Conservation (phyloP, 2,888 invertebrate species). For the Anticlea derivata region DNA sequence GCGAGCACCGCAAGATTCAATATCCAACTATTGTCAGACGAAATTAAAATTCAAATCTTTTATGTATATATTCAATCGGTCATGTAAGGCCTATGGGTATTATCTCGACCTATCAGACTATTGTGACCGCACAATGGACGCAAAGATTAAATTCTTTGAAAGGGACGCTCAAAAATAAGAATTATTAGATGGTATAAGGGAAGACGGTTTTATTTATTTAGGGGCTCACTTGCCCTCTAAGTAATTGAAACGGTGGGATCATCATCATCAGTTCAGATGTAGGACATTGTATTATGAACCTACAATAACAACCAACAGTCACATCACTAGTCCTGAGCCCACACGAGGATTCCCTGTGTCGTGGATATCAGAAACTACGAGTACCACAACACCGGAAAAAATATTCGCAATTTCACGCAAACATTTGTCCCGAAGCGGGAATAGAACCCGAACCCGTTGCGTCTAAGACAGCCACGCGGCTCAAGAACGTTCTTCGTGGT, state of each 20-base stretch:
- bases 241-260: background rate
- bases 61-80: conserved; percentile 25
- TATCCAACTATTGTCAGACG: conserved; percentile 2
- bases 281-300: too few relatives aligned
- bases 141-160: conserved; percentile 53
- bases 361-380: too few relatives aligned
- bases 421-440: too few relatives aligned
- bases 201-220: conserved; percentile 9
- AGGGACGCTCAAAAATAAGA: conserved; percentile 47
- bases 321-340: too few relatives aligned
- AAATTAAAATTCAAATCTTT: conserved; percentile 20
- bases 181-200: conserved; percentile 33
- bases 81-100: conserved; percentile 27
- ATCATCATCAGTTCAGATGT: too few relatives aligned
- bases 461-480: too few relatives aligned
- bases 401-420: too few relatives aligned
- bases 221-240: background rate
- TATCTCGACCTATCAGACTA: conserved; percentile 25
- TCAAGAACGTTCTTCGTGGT: too few relatives aligned
- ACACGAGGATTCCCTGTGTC: too few relatives aligned
- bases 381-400: too few relatives aligned
- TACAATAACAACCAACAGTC: too few relatives aligned
- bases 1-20: conserved; percentile 2
- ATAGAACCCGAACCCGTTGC: too few relatives aligned
- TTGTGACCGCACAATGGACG: conserved; percentile 42